A percentile compares a stretch with the other conserved stretches of the same genome.
Evolutionary conservation across 2,797 vertebrate genomes (phyloP).

Genomic region (Sylvia borin): DNA sequence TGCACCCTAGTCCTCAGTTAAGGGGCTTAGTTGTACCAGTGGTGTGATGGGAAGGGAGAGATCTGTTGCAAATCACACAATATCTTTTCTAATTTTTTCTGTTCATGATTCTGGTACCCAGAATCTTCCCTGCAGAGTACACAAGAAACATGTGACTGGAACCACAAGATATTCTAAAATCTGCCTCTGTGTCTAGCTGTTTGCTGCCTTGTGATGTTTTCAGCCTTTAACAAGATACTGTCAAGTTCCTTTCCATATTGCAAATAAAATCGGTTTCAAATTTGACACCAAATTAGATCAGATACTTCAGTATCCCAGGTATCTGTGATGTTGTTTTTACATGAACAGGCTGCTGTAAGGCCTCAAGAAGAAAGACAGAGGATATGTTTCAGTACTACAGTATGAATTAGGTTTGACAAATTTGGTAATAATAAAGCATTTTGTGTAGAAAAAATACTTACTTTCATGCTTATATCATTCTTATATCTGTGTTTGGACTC

Average conservation of each 20-base stretch:
- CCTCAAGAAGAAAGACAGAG: not conserved
- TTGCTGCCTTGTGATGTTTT: not conserved
- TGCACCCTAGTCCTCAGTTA: not conserved
- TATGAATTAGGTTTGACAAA: not conserved
- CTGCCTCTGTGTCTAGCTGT: not conserved
- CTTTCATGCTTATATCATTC: not conserved
- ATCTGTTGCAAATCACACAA: rapidly evolving
- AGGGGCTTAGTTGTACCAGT: not conserved
- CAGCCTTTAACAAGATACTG: not conserved
- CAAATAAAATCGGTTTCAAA: not conserved
- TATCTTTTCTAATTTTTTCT: not conserved
- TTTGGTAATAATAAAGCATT: not conserved
- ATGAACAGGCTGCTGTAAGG: not conserved
- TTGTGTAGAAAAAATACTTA: not conserved
- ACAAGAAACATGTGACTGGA: not conserved
- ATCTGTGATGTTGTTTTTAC: not conserved
- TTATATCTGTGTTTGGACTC: not conserved
- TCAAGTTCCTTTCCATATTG: not conserved
- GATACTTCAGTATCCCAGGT: not conserved
- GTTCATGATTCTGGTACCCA: not conserved
- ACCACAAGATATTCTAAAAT: not conserved
- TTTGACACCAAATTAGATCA: not conserved
- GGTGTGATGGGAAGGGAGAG: not conserved
- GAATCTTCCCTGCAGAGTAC: not conserved
- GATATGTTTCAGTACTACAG: not conserved